These are phyloP conservation scores for Cosmopolites sordidus DNA, from an alignment of 2,888 invertebrate species.

Conservation along the genomic window DNA sequence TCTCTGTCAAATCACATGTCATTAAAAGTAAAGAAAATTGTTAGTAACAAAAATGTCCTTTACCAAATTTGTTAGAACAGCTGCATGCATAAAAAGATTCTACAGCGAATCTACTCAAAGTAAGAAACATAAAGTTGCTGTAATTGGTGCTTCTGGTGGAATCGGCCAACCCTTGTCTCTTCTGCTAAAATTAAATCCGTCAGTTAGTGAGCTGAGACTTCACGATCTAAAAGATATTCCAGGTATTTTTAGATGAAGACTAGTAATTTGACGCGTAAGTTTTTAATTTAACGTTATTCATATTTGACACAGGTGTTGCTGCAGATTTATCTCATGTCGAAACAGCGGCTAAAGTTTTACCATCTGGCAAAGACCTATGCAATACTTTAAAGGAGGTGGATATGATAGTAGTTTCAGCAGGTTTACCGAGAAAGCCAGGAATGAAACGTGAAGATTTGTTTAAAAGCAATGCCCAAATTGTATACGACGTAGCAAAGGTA, in stretches of 20 bases:
- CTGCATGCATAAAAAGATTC: constrained; percentile 4
- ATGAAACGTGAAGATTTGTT: constrained; percentile 59
- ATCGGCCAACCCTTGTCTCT: constrained; percentile 94
- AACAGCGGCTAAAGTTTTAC: constrained; percentile 41
- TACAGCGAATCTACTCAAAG: neutral
- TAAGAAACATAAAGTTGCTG: constrained; percentile 10
- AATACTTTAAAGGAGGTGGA: constrained; percentile 51
- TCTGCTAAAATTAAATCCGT: constrained; percentile 79
- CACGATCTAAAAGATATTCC: constrained; percentile 55
- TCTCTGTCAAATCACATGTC: no score
- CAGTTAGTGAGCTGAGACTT: constrained; percentile 73
- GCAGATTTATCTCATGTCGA: constrained; percentile 52
- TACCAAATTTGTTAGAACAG: neutral
- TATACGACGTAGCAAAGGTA: constrained; percentile 41
- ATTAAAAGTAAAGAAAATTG: no score
- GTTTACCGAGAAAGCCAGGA: constrained; percentile 57
- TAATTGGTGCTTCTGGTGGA: constrained; percentile 87
- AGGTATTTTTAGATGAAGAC: constrained; percentile 27
- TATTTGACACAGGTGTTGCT: constrained; percentile 43
- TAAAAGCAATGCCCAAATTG: constrained; percentile 48
- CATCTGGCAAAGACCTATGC: constrained; percentile 42
- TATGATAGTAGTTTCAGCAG: constrained; percentile 65
- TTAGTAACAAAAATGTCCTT: constrained; percentile 4
- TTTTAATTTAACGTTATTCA: neutral
- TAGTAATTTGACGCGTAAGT: neutral